Conservation (phyloP, 2,113 vertebrate species). For the rabbit (Oryctolagus cuniculus) region mOryCun1.1 NC_091433.1:53990001-53990500, state of each 20-base stretch:
- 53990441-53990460: neutral
- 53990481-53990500: neutral
- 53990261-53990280: neutral
- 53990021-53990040: neutral
- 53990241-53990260: neutral
- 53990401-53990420: neutral
- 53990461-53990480: neutral
- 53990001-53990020: neutral
- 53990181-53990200: neutral
- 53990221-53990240: neutral
- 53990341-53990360: neutral
- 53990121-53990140: neutral
- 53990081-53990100: neutral
- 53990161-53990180: neutral
- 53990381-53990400: neutral
- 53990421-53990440: neutral
- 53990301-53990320: too few species aligned
- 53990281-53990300: neutral
- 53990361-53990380: neutral
- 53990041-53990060: neutral
- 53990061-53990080: neutral
- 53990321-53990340: too few species aligned
- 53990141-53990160: neutral
- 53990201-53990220: neutral
- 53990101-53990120: neutral